phyloP scores from a whole-genome alignment of 2,888 invertebrate genomes.

The Margaritifera margaritifera region DNA sequence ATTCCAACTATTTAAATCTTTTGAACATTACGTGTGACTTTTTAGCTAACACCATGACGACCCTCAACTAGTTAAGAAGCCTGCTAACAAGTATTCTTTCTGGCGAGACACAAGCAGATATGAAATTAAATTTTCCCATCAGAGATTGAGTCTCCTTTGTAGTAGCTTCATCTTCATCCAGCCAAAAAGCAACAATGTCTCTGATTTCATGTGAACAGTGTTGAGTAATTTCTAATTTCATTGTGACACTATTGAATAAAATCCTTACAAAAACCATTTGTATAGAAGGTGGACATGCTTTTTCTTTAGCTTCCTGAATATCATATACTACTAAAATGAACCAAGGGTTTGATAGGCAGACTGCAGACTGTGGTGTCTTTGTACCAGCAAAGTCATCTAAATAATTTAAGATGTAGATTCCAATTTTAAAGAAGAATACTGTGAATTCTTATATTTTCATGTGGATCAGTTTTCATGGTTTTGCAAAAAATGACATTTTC shows the following conservation, averaged over 20 bases:
- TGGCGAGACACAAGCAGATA: neutral
- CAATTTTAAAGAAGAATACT: slow-evolving; percentile 1
- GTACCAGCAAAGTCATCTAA: neutral
- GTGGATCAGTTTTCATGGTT: too few relatives aligned
- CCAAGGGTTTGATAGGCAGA: too few relatives aligned
- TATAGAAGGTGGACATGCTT: slow-evolving; percentile 4
- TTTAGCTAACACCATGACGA: too few relatives aligned
- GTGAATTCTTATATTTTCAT: too few relatives aligned
- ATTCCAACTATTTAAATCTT: too few relatives aligned
- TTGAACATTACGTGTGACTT: too few relatives aligned
- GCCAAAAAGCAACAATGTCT: neutral
- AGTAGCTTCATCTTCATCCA: neutral
- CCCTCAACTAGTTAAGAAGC: too few relatives aligned
- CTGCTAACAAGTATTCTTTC: neutral
- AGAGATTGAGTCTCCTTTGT: slow-evolving; percentile 1
- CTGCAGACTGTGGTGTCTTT: neutral
- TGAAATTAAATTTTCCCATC: neutral
- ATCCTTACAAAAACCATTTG: neutral
- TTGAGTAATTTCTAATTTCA: slow-evolving; percentile 1
- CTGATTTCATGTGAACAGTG: neutral
- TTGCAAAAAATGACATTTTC: too few relatives aligned
- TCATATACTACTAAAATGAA: neutral
- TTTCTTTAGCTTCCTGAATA: neutral
- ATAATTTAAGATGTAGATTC: slow-evolving; percentile 4
- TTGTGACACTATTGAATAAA: slow-evolving; percentile 1